Conservation (phyloP, 2,888 invertebrate genomes). For the Callyntrura sp. region DNA sequence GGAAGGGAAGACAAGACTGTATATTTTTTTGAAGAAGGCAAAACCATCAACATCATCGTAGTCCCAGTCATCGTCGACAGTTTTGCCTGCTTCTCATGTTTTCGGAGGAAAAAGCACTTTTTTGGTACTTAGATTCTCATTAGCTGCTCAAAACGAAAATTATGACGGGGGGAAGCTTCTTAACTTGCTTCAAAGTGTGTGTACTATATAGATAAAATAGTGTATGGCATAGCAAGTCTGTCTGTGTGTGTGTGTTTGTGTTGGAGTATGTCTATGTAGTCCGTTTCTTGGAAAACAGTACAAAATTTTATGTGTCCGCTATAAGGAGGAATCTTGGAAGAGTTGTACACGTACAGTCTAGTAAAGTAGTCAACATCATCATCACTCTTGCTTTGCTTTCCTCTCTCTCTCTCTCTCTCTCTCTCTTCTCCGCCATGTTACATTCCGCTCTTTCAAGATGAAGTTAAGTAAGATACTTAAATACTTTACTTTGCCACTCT, state of each 20-base stretch:
- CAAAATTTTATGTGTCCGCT: too few relatives aligned
- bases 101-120: conserved; percentile 50
- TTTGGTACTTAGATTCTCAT: conserved; percentile 76
- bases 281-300: too few relatives aligned
- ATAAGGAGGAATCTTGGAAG: conserved; percentile 6
- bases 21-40: background rate
- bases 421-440: background rate
- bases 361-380: conserved; percentile 42
- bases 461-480: conserved; percentile 38
- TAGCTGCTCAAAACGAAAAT: conserved; percentile 66
- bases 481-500: conserved; percentile 7
- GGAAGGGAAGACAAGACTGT: background rate
- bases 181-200: conserved; percentile 13
- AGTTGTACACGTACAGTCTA: background rate
- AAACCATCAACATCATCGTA: background rate
- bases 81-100: background rate
- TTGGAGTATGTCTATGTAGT: background rate
- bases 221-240: too few relatives aligned
- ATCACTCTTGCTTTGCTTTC: conserved; percentile 15
- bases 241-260: background rate
- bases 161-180: conserved; percentile 40
- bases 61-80: too few relatives aligned
- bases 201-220: background rate
- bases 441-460: background rate
- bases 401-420: background rate